Base-by-base conservation (phyloP, 2,113 vertebrate species). In the Martes martes region DNA sequence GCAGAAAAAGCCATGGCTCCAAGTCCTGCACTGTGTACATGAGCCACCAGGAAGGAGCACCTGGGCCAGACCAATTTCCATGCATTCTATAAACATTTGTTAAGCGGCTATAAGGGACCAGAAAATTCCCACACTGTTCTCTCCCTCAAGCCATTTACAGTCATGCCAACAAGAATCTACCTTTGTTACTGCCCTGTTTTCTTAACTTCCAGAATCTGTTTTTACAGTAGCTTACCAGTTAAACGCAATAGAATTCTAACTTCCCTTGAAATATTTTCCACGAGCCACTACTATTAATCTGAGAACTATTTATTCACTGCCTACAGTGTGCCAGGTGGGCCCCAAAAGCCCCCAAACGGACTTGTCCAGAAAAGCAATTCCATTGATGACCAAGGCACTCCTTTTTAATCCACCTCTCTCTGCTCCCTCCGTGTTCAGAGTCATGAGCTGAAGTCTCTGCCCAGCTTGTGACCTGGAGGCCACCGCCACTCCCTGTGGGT, bases 261-360 rank as follows among this genome's bases (percentile, higher is more conserved):
- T 86, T 91, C 69, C 59, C 21, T 67, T 90, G 79, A 74, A 88
- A 90, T 85, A 78, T 84, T 93, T 94, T 73, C 93, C 31, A 52
- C 26, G 61, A 96, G 65, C 39, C 57, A 92, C 52, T 84, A 55
- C n/a, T 45, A 55, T 86, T 94, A 73, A 94, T 76, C 90, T 45
- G 85, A 87, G 8, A 96, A 39, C 63, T 91, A 36, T 65, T 82
- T 80, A 67, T 74, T 89, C 45, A 63, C 11, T 24, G 19, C 63
- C 36, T 67, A 14, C 11, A 65, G 36, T 65, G 7, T 85, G 50
- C 55, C 59, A 91, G 65, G 28, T 33, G 4, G 96, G 36, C 42
- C 55, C 88, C 82, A 89, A 57, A 92, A 81, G 19, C 63, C 69
- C 93, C 69, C 2, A 96, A 76, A 89, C 74, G 16, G 93, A 59